These are phyloP conservation scores for Samia ricini DNA, from an alignment of 1,140 invertebrate species.

Conservation along the genomic window DNA sequence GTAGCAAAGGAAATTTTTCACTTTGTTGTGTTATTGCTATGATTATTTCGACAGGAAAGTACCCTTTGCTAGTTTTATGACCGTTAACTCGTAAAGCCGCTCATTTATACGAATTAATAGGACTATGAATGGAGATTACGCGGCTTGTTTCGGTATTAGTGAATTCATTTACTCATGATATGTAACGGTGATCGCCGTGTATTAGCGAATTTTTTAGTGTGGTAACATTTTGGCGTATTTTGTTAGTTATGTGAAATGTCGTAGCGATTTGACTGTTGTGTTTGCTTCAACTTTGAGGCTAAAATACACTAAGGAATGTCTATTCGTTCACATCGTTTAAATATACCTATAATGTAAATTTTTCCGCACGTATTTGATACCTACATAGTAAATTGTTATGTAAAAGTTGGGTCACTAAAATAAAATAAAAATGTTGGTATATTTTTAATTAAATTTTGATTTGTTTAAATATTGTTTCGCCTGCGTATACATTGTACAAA, in stretches of 20 bases:
- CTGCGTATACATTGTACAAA: too few species aligned
- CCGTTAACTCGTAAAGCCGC: neutral
- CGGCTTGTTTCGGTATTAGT: constrained; percentile 8
- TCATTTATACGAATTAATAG: constrained; percentile 2
- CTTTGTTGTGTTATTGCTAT: neutral
- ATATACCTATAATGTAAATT: too few species aligned
- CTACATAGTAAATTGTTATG: too few species aligned
- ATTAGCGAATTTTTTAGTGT: constrained; percentile 74
- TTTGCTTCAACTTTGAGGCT: constrained; percentile 44
- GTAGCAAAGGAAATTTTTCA: neutral
- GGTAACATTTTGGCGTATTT: constrained; percentile 60
- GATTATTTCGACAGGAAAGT: neutral
- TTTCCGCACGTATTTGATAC: too few species aligned
- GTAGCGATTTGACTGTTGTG: constrained; percentile 61
- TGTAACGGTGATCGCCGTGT: constrained; percentile 47
- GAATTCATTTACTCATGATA: constrained; percentile 11
- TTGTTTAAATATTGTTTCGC: too few species aligned
- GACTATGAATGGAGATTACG: constrained; percentile 3
- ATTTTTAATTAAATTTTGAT: too few species aligned
- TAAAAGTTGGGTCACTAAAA: too few species aligned
- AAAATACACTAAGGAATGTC: constrained; percentile 5
- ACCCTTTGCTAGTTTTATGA: neutral
- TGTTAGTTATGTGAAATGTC: constrained; percentile 62
- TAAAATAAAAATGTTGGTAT: too few species aligned
- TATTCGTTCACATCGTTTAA: neutral